phyloP scores from a whole-genome alignment of 2,113 vertebrate species.

The Gymnogyps californianus region DNA sequence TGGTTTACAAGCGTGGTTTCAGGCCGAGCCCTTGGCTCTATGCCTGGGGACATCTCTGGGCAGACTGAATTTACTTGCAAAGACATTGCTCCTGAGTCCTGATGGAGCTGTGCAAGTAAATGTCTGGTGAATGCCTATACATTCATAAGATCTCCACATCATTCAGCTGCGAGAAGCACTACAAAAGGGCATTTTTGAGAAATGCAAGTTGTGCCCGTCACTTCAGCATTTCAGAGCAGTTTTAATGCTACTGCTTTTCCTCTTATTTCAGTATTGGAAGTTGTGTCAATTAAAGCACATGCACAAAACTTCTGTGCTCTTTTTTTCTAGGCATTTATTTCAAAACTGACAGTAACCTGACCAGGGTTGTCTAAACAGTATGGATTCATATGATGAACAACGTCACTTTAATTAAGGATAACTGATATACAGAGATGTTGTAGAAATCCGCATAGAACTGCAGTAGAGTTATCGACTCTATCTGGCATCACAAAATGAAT shows the following conservation, averaged over 20 bases:
- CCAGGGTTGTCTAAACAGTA: background rate
- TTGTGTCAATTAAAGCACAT: background rate
- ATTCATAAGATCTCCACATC: background rate
- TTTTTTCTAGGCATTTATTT: background rate
- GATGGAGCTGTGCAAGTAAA: too few species aligned
- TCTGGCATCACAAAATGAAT: background rate
- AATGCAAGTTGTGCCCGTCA: rapidly evolving
- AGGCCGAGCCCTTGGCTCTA: rapidly evolving
- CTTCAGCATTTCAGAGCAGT: background rate
- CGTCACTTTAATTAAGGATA: background rate
- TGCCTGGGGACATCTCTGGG: background rate
- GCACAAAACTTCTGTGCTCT: background rate
- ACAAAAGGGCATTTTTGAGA: background rate
- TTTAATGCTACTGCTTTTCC: rapidly evolving
- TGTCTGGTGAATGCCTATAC: too few species aligned
- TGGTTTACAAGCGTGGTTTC: background rate
- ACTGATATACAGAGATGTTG: background rate
- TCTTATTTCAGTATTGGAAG: background rate
- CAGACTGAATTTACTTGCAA: background rate
- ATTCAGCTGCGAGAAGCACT: background rate
- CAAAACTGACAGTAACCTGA: background rate
- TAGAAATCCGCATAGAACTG: background rate
- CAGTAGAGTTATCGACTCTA: background rate
- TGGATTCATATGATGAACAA: background rate
- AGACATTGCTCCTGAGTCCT: rapidly evolving